phyloP scores from a whole-genome alignment of 1,140 invertebrate genomes.

The Atta texana region DNA sequence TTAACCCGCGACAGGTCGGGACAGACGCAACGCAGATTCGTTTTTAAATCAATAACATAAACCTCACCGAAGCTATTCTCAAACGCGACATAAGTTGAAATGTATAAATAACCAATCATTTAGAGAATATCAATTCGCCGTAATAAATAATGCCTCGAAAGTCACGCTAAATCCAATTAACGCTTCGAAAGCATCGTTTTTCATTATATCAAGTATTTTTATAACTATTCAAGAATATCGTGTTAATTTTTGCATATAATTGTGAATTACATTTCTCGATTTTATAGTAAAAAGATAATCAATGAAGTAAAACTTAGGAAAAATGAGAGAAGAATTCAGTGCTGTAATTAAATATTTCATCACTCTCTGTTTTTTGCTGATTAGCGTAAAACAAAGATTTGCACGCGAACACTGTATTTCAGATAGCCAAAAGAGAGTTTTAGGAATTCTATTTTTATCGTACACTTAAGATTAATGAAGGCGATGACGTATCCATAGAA shows the following conservation, averaged over 20 bases:
- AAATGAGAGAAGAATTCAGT: background rate
- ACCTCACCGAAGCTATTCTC: constrained; percentile 19
- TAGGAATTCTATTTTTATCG: background rate
- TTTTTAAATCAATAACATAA: constrained; percentile 47
- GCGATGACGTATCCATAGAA: constrained; percentile 40
- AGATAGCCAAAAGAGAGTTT: background rate
- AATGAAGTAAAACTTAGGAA: background rate
- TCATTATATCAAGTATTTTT: background rate
- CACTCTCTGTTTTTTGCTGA: background rate
- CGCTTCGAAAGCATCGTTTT: background rate
- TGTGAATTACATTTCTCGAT: background rate
- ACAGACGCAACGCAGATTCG: background rate
- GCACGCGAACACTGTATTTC: background rate
- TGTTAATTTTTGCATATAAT: background rate
- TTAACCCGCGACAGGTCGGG: constrained; percentile 13
- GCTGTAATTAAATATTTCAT: background rate
- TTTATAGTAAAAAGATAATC: background rate
- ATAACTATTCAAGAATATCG: background rate
- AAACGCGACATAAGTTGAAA: constrained; percentile 21
- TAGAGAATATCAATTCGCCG: background rate
- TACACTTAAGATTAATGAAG: constrained; percentile 31
- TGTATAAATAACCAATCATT: constrained; percentile 27
- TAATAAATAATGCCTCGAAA: background rate
- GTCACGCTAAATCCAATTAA: background rate
- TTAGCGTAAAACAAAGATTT: constrained; percentile 2